These are phyloP conservation scores for Hoplostethus mediterraneus DNA, from an alignment of 2,797 vertebrate species.

Conservation along the genomic window DNA sequence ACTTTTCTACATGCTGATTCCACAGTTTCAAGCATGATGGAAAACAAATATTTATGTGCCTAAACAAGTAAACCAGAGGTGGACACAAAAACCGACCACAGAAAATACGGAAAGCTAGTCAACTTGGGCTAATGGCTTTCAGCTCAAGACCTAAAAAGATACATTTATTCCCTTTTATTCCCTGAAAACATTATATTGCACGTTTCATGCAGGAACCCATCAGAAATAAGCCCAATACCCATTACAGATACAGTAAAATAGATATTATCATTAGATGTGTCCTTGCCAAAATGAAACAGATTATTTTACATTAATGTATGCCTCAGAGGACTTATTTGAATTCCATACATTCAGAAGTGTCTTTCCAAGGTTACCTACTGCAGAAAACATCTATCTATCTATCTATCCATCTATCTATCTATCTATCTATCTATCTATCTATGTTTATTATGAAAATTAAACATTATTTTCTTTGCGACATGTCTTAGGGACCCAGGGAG, in stretches of 20 bases:
- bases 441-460: background rate
- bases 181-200: background rate
- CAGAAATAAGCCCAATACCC: background rate
- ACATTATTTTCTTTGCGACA: no score
- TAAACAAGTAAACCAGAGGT: background rate
- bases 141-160: background rate
- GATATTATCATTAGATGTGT: conserved; percentile 1
- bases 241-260: background rate
- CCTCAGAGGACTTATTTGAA: conserved; percentile 4
- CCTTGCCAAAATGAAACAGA: background rate
- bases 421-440: no score
- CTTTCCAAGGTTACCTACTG: background rate
- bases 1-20: no score
- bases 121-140: no score
- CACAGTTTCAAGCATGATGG: background rate
- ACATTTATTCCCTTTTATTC: background rate
- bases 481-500: no score
- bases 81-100: background rate
- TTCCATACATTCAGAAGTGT: background rate
- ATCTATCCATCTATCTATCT: background rate
- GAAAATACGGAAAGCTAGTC: background rate
- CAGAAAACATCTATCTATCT: background rate
- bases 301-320: background rate
- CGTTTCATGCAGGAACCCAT: background rate
- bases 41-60: background rate